Evolutionary conservation across 2,113 vertebrate species (phyloP).

Genomic region (Mionectes macconnelli): DNA sequence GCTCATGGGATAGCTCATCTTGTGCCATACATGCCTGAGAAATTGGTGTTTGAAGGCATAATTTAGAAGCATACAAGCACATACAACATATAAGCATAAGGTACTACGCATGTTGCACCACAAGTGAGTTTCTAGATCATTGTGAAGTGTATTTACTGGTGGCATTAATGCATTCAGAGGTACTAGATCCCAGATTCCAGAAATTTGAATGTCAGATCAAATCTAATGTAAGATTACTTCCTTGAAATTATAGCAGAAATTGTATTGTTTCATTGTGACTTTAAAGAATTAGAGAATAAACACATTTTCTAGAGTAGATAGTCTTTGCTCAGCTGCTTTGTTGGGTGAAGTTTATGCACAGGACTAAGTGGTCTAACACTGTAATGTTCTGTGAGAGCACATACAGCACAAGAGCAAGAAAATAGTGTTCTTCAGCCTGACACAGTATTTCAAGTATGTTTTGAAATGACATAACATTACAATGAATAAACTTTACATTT

Average conservation of each 20-base stretch:
- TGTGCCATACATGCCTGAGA: not conserved
- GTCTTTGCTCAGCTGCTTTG: not conserved
- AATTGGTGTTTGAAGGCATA: not conserved
- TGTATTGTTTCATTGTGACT: not conserved
- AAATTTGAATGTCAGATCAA: not conserved
- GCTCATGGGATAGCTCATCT: not conserved
- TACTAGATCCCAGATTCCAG: not conserved
- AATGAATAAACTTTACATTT: not conserved
- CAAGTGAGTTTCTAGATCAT: not conserved
- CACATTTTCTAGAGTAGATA: not conserved
- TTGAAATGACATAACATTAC: not conserved
- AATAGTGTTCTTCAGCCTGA: not conserved
- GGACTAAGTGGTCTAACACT: not conserved
- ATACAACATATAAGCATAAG: not conserved
- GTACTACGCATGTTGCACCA: not conserved
- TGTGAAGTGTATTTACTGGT: not conserved
- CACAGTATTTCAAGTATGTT: not conserved
- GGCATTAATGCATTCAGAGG: not conserved
- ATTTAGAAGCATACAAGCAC: accelerated
- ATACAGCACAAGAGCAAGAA: not conserved
- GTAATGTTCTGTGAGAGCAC: not conserved
- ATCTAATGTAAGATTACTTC: not conserved
- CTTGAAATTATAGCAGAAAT: not conserved
- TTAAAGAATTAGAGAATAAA: not conserved
- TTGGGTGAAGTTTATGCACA: not conserved